Evolutionary conservation across 37 sponge, comb jelly and placozoan genomes (phyloP).

Genomic region (Ianthella basta): DNA sequence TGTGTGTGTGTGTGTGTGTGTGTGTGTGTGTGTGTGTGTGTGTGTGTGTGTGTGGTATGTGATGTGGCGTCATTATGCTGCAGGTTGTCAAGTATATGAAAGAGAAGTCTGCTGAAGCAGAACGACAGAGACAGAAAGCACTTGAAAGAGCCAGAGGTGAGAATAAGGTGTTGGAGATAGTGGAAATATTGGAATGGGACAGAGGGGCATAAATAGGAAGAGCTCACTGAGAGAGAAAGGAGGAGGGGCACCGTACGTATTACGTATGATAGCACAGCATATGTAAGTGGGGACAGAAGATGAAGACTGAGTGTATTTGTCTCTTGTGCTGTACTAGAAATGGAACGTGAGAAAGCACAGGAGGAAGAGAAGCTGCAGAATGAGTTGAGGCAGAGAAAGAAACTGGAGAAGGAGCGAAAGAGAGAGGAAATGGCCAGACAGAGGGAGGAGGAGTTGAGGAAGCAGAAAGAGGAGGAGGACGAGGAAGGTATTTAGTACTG

Average conservation of each 20-base stretch:
- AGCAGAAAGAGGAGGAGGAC: conserved; percentile 10
- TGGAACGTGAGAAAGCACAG: conserved; percentile 19
- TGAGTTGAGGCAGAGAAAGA: conserved; percentile 42
- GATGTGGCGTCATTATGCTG: too few species aligned
- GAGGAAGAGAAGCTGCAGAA: conserved; percentile 36
- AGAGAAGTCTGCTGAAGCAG: conserved; percentile 57
- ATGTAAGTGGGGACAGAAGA: neutral
- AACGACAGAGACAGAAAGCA: conserved; percentile 62
- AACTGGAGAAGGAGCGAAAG: conserved; percentile 34
- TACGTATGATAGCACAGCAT: neutral
- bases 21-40: neutral
- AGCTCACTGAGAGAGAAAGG: too few species aligned
- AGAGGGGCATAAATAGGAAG: neutral
- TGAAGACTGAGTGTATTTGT: neutral
- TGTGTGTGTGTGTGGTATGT: neutral
- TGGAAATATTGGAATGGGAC: too few species aligned
- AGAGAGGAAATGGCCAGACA: conserved; percentile 27
- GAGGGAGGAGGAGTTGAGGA: conserved; percentile 17
- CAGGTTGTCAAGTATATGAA: conserved; percentile 70
- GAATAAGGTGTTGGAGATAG: too few species aligned
- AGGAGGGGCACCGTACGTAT: neutral
- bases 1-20: neutral
- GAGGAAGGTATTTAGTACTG: conserved; percentile 5
- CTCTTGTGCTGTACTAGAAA: conserved; percentile 28
- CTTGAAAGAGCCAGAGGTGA: conserved; percentile 58